phyloP scores from a whole-genome alignment of 2,113 vertebrate species.

The Odocoileus hemionus region DNA sequence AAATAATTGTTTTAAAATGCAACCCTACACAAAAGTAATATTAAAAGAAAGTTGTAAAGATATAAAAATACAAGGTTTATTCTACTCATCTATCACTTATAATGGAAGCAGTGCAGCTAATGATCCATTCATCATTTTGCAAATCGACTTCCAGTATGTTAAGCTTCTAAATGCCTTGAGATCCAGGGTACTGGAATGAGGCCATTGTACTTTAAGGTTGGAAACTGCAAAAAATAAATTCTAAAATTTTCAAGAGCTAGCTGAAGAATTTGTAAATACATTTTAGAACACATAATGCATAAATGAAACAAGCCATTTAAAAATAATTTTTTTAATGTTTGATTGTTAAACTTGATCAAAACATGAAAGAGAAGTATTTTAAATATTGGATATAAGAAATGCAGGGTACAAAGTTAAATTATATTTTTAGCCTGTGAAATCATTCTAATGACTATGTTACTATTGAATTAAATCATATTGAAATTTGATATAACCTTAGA shows the following conservation, averaged over 20 bases:
- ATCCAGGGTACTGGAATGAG: not conserved
- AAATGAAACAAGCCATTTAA: not conserved
- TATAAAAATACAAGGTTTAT: not conserved
- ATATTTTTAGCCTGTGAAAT: not conserved
- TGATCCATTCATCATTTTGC: conserved; percentile 30
- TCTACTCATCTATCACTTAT: not conserved
- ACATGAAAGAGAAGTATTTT: conserved; percentile 13
- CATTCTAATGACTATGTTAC: not conserved
- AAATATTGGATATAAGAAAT: not conserved
- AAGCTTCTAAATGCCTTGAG: not conserved
- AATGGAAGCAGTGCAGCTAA: not conserved
- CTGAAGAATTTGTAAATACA: not conserved
- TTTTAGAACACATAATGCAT: conserved; percentile 14
- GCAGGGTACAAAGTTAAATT: not conserved
- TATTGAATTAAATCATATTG: not conserved
- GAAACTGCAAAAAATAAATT: not conserved
- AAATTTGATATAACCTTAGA: not conserved
- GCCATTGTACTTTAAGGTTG: conserved; percentile 1
- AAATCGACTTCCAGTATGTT: not conserved
- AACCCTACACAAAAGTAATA: not conserved
- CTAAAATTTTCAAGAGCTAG: conserved; percentile 47
- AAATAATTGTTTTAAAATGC: not conserved
- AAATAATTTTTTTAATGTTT: conserved; percentile 25
- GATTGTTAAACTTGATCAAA: conserved; percentile 14
- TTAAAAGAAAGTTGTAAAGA: not conserved